These are phyloP conservation scores for Diabrotica undecimpunctata DNA, from an alignment of 1,140 invertebrate genomes.

Conservation along the genomic window DNA sequence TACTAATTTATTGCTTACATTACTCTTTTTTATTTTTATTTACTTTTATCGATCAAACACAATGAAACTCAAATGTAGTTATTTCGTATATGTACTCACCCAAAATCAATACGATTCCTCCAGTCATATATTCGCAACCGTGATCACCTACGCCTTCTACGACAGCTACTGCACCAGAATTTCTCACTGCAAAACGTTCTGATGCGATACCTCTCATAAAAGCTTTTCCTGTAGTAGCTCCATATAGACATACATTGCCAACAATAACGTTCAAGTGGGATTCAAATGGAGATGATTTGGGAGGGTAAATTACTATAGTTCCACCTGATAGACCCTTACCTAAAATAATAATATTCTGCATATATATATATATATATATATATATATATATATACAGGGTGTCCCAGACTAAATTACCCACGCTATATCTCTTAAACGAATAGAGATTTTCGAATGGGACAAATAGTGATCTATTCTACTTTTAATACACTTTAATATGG, in stretches of 20 bases:
- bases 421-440: too few species aligned
- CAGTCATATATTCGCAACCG: slow-evolving; percentile 99
- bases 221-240: slow-evolving; percentile 90
- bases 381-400: too few species aligned
- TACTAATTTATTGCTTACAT: too few species aligned
- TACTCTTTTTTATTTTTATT: too few species aligned
- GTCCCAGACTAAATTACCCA: too few species aligned
- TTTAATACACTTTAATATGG: too few species aligned
- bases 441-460: too few species aligned
- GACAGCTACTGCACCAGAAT: slow-evolving; percentile 92
- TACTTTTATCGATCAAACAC: too few species aligned
- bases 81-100: slow-evolving; percentile 55
- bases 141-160: slow-evolving; percentile 95
- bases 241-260: slow-evolving; percentile 97
- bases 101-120: slow-evolving; percentile 85
- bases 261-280: slow-evolving; percentile 96
- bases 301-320: slow-evolving; percentile 91
- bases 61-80: too few species aligned
- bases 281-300: slow-evolving; percentile 75
- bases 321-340: slow-evolving; percentile 90
- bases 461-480: too few species aligned
- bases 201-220: slow-evolving; percentile 96
- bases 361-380: too few species aligned
- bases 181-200: slow-evolving; percentile 96
- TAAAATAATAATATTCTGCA: slow-evolving; percentile 49